Evolutionary conservation across 2,113 vertebrate species (phyloP).

Genomic region (Ameiurus melas): DNA sequence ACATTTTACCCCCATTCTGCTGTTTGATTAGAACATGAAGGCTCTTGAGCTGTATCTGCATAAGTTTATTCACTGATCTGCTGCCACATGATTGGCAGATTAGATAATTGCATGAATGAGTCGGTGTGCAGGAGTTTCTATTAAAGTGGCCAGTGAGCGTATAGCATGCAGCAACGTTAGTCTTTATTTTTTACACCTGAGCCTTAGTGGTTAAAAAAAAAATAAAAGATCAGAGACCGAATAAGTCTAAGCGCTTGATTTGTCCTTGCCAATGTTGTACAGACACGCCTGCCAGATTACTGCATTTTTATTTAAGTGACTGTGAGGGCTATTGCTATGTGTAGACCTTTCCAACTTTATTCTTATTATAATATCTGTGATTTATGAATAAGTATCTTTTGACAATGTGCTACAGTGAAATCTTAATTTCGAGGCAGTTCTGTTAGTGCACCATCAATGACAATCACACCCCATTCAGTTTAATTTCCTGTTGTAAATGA

Average conservation of each 20-base stretch:
- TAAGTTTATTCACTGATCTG: neutral
- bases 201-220: neutral
- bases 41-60: neutral
- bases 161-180: neutral
- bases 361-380: neutral
- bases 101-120: neutral
- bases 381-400: neutral
- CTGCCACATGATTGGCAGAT: neutral
- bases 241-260: neutral
- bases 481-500: slow-evolving; percentile 12
- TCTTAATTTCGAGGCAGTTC: neutral
- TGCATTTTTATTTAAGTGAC: neutral
- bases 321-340: no score
- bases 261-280: neutral
- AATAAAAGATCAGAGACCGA: neutral
- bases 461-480: neutral
- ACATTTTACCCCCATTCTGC: neutral
- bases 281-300: neutral
- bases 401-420: neutral
- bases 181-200: neutral
- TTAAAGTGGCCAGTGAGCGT: neutral
- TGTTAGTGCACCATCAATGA: neutral
- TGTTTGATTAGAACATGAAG: neutral
- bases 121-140: neutral
- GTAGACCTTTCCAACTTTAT: neutral